A percentile compares a stretch with the other conserved stretches of the same genome.
Evolutionary conservation across 30 jellyfish, hydroid and myxozoan species (phyloP).

Genomic region (Aurelia aurita): DNA sequence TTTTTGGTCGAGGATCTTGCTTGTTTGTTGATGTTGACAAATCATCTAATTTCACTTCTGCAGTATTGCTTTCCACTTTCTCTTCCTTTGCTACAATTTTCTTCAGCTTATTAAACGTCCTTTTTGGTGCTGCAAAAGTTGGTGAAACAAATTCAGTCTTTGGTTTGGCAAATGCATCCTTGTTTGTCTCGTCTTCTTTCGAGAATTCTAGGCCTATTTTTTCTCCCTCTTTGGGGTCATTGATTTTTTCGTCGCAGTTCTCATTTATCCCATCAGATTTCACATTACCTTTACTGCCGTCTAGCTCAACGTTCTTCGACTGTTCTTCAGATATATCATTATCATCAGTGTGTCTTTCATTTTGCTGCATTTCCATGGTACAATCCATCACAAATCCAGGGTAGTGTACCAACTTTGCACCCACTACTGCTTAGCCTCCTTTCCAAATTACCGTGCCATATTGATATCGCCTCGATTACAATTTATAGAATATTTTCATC

Average conservation of each 20-base stretch:
- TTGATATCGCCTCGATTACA: no score
- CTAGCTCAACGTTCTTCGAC: no score
- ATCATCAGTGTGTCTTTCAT: no score
- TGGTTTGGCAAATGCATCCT: not conserved
- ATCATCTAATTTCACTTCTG: not conserved
- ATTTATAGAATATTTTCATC: no score
- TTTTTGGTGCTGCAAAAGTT: constrained; percentile 43
- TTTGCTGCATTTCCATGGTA: no score
- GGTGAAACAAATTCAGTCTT: constrained; percentile 38
- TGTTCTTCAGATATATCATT: no score
- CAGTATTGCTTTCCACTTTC: not conserved
- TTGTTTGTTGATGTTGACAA: not conserved
- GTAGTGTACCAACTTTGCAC: no score
- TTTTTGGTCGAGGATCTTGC: not conserved
- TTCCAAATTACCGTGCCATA: no score
- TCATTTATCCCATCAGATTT: not conserved
- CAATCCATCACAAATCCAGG: no score
- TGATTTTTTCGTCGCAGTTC: not conserved
- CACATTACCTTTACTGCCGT: no score
- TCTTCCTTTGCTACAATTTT: not conserved
- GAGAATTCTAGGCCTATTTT: not conserved
- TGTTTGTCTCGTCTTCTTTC: not conserved
- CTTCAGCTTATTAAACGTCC: not conserved
- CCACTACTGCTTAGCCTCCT: no score
- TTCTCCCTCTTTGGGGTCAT: not conserved